Evolutionary conservation across 2,797 vertebrate species (phyloP), one percentile per base, ranked within the genome.

Genomic region (Vespertilio murinus): DNA sequence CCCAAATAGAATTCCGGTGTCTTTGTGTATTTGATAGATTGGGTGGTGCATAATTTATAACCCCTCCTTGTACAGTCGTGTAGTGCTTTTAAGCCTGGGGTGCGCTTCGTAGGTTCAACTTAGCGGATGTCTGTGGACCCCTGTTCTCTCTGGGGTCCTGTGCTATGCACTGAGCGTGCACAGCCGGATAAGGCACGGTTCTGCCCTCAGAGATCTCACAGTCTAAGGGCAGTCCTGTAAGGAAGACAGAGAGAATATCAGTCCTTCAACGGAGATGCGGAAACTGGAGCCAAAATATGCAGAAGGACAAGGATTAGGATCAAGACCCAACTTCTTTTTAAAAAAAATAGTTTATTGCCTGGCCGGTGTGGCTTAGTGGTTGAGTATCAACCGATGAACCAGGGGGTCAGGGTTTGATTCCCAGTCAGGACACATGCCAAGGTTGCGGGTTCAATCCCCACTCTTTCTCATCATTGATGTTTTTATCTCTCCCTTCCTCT

Each of bases 1-100:
- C 89, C 93, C 56, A 87, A 54, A 65, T 56, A 92, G 73, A 90
- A 88, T 95, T 71, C 49, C 18, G 45, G 49, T 33, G 69, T 85
- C 33, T 33, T 42, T 61, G 30, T 67, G 2, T 88, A 52, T 77
- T 77, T 47, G 4, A 49, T 67, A 87, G 89, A 61, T 30, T 61
- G 56, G 42, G 25, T 67, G 38, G 35, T 52, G 75, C 8, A 8
- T 88, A n/a, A 8, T 93, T 78, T 30, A 65, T 30, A 42, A 40
- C 54, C 20, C 40, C 38, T 78, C 22, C 64, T 17, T 64, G 25
- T 64, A 54, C 23, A 11, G 8, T 28, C 3, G 0, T 23, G 8
- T 4, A 10, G 54, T 7, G 10, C 38, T 69, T 86, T 79, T 47
- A 13, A 18, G 70, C 71, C 22, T 14, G 11, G 52, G 35, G 28